Conservation (phyloP, 2,113 vertebrate species). For the Patagioenas fasciata region DNA sequence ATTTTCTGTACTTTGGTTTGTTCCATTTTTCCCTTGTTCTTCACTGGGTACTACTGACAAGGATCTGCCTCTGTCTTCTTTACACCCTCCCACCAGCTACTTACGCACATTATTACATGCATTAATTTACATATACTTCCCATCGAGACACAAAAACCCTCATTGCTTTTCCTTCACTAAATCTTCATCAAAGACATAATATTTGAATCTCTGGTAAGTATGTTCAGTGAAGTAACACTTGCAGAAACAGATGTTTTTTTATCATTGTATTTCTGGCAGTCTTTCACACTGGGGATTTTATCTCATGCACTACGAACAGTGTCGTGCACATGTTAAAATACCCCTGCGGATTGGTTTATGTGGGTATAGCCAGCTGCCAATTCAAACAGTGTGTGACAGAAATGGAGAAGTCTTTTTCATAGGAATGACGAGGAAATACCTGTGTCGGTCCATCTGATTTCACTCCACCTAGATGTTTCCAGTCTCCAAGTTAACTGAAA, state of each 20-base stretch:
- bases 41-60: accelerated
- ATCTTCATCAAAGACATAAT: background rate
- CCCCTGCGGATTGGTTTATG: background rate
- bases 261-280: slow-evolving; percentile 21
- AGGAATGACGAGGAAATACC: background rate
- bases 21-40: background rate
- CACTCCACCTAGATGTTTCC: background rate
- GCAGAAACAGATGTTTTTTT: slow-evolving; percentile 31
- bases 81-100: background rate
- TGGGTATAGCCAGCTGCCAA: slow-evolving; percentile 35
- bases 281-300: background rate
- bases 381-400: background rate
- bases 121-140: background rate
- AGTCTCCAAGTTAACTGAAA: background rate
- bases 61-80: background rate
- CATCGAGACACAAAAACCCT: background rate
- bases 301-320: background rate
- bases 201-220: background rate
- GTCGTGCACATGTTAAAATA: slow-evolving; percentile 35
- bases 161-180: background rate
- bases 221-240: background rate
- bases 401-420: background rate
- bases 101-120: background rate
- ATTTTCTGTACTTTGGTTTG: background rate
- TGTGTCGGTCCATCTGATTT: background rate